Conservation (phyloP, 2,797 vertebrate genomes). For the Galagoides demidoff region DNA sequence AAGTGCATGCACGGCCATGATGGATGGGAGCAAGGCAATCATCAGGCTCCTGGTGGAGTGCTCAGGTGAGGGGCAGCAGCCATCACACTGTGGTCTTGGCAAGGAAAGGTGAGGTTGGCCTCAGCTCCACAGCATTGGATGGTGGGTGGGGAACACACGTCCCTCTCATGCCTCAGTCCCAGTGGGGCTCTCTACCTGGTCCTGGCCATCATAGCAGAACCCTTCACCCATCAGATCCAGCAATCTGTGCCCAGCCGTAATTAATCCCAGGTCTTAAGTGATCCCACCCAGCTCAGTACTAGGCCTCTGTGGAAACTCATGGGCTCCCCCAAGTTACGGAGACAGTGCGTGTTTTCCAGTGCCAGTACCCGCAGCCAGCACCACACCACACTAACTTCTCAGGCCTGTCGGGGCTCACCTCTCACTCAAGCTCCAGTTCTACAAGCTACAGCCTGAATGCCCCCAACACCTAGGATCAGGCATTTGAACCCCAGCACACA, state of each 20-base stretch:
- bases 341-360: not conserved
- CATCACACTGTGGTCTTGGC: not conserved
- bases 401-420: not conserved
- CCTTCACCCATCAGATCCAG: not conserved
- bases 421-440: not conserved
- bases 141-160: not conserved
- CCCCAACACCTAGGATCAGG: not conserved
- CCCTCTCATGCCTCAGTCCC: not conserved
- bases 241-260: not conserved
- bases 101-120: not conserved
- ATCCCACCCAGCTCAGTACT: not conserved
- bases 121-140: not conserved
- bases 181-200: not conserved
- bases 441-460: not conserved
- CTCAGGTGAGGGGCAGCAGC: not conserved
- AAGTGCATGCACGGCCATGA: not conserved
- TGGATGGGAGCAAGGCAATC: not conserved
- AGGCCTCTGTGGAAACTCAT: not conserved
- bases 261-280: not conserved
- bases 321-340: not conserved
- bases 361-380: not conserved
- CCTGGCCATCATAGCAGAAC: not conserved
- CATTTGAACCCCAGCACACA: not conserved
- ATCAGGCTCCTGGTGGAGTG: not conserved
- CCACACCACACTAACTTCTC: not conserved